A percentile compares a stretch with the other conserved stretches of the same genome.
These are phyloP conservation scores for Cossypha caffra DNA, from an alignment of 2,797 vertebrate genomes.

Conservation along the genomic window DNA sequence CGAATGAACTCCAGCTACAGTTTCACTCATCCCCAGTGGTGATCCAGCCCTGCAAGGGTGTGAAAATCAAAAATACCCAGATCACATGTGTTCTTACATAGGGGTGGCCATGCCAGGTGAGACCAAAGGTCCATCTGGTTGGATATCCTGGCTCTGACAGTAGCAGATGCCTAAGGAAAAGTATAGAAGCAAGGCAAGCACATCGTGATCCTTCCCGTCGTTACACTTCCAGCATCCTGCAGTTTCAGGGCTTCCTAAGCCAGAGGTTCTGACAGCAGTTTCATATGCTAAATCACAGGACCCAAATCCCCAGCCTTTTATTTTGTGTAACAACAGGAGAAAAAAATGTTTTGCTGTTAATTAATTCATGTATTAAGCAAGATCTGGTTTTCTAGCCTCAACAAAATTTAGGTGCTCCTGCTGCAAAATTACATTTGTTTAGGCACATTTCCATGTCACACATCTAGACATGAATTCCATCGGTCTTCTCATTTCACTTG, in stretches of 20 bases:
- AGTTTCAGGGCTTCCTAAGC: background rate
- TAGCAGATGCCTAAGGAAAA: background rate
- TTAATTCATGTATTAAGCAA: conserved; percentile 50
- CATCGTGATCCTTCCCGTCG: accelerated
- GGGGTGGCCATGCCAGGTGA: background rate
- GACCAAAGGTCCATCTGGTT: background rate
- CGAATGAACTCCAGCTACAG: background rate
- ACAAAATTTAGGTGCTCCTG: conserved; percentile 6
- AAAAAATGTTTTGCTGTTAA: conserved; percentile 32
- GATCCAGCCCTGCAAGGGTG: background rate
- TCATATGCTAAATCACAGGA: background rate
- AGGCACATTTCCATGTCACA: conserved; percentile 52
- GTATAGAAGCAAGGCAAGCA: background rate
- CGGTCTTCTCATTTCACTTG: conserved; percentile 58
- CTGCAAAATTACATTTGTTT: conserved; percentile 47
- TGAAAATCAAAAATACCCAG: background rate
- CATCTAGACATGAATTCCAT: conserved; percentile 13
- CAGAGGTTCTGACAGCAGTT: background rate
- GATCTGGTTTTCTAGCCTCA: background rate
- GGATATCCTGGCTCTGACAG: background rate
- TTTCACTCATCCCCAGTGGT: background rate
- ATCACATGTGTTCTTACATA: background rate
- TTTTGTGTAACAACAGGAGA: background rate
- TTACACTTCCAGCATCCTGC: background rate
- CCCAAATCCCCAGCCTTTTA: background rate